phyloP scores from a whole-genome alignment of 2,888 invertebrate genomes.

The Hyalella azteca region DNA sequence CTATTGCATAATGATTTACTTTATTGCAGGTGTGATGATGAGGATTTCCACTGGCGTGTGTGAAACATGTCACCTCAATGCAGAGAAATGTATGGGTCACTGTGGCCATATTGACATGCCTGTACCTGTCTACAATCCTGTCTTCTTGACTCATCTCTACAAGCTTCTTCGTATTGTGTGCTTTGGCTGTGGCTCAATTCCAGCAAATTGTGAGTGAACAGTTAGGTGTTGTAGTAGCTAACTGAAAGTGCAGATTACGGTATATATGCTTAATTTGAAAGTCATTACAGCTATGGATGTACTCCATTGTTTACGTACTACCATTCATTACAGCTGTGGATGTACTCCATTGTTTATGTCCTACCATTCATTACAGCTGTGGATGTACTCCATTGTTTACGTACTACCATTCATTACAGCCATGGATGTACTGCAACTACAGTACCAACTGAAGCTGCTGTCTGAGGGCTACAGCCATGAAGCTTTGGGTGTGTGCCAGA shows the following conservation, averaged over 20 bases:
- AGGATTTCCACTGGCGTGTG: slow-evolving; percentile 71
- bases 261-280: too few relatives aligned
- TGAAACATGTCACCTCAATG: slow-evolving; percentile 75
- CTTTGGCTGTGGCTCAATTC: slow-evolving; percentile 67
- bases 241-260: too few relatives aligned
- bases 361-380: too few relatives aligned
- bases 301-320: too few relatives aligned
- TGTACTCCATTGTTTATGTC: too few relatives aligned
- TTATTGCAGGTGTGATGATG: slow-evolving; percentile 65
- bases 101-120: slow-evolving; percentile 93
- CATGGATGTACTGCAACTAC: slow-evolving; percentile 65
- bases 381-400: too few relatives aligned
- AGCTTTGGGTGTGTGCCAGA: slow-evolving; percentile 69
- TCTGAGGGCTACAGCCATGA: slow-evolving; percentile 77
- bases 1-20: not conserved
- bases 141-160: slow-evolving; percentile 79
- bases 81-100: slow-evolving; percentile 83
- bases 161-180: slow-evolving; percentile 75
- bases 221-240: too few relatives aligned
- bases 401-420: too few relatives aligned
- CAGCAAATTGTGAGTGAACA: slow-evolving; percentile 39
- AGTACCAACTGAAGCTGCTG: slow-evolving; percentile 74
- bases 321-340: too few relatives aligned
- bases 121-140: slow-evolving; percentile 86
- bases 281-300: too few relatives aligned